A percentile compares a stretch with the other conserved stretches of the same genome.
These are phyloP conservation scores for Blastobasis adustella DNA, from an alignment of 2,888 invertebrate species.

Conservation along the genomic window DNA sequence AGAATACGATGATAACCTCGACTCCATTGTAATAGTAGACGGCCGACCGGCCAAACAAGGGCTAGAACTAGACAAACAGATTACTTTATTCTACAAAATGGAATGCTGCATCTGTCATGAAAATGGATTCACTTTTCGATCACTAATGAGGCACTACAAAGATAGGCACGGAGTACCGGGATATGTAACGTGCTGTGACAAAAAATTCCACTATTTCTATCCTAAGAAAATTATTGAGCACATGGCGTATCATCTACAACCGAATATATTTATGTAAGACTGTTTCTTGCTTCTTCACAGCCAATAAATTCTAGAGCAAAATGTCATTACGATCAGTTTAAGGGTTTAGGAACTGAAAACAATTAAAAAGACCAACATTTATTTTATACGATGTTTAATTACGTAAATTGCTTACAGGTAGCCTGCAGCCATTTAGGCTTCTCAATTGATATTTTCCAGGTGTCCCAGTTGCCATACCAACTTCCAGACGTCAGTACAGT, in stretches of 20 bases:
- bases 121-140: slow-evolving; percentile 56
- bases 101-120: slow-evolving; percentile 67
- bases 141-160: slow-evolving; percentile 66
- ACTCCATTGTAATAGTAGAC: slow-evolving; percentile 51
- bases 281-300: too few relatives aligned
- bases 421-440: too few relatives aligned
- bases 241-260: slow-evolving; percentile 65
- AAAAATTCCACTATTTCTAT: slow-evolving; percentile 67
- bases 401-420: too few relatives aligned
- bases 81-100: slow-evolving; percentile 66
- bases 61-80: slow-evolving; percentile 55
- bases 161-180: slow-evolving; percentile 67
- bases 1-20: slow-evolving; percentile 29
- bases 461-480: slow-evolving; percentile 62
- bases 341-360: too few relatives aligned
- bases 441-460: slow-evolving; percentile 26
- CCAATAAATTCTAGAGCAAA: too few relatives aligned
- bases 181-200: slow-evolving; percentile 63
- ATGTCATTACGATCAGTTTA: too few relatives aligned
- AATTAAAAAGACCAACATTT: too few relatives aligned
- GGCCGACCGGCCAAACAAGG: slow-evolving; percentile 62
- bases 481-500: slow-evolving; percentile 61
- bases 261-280: slow-evolving; percentile 64
- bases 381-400: too few relatives aligned
- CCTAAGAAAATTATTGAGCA: slow-evolving; percentile 68